phyloP scores from a whole-genome alignment of 2,113 vertebrate genomes.

The Carassius auratus region DNA sequence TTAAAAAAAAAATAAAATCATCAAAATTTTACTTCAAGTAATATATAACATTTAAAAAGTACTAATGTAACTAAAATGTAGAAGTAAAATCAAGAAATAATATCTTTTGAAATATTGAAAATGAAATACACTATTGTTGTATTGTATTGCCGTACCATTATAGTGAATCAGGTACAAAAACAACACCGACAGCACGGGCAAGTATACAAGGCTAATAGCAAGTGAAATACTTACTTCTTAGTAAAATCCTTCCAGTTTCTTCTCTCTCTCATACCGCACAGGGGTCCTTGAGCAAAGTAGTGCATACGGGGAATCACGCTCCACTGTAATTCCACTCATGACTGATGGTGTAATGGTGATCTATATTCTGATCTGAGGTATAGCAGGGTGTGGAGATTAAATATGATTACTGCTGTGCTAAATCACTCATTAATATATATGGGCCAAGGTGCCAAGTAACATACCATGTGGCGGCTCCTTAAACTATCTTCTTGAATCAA shows the following conservation, averaged over 20 bases:
- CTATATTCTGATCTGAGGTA: conserved; percentile 45
- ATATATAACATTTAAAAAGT: no score
- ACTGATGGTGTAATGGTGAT: conserved; percentile 53
- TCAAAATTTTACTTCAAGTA: background rate
- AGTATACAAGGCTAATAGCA: background rate
- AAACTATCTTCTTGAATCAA: conserved; percentile 9
- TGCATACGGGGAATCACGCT: conserved; percentile 13
- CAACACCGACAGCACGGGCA: background rate
- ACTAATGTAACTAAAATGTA: no score
- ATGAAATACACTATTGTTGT: no score
- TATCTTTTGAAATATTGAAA: no score
- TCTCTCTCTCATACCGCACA: background rate
- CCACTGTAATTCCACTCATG: conserved; percentile 45
- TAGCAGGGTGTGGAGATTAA: conserved; percentile 50
- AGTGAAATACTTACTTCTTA: background rate
- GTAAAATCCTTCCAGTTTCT: background rate
- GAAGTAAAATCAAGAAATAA: no score
- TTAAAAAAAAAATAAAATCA: background rate
- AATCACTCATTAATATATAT: conserved; percentile 57
- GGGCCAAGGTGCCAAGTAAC: conserved; percentile 47
- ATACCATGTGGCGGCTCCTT: conserved; percentile 25
- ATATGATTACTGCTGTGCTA: conserved; percentile 50
- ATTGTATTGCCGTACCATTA: no score
- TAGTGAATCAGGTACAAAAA: background rate
- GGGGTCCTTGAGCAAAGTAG: conserved; percentile 22